Evolutionary conservation across 2,888 invertebrate genomes (phyloP).

Genomic region (Drosophila parthenogenetica): DNA sequence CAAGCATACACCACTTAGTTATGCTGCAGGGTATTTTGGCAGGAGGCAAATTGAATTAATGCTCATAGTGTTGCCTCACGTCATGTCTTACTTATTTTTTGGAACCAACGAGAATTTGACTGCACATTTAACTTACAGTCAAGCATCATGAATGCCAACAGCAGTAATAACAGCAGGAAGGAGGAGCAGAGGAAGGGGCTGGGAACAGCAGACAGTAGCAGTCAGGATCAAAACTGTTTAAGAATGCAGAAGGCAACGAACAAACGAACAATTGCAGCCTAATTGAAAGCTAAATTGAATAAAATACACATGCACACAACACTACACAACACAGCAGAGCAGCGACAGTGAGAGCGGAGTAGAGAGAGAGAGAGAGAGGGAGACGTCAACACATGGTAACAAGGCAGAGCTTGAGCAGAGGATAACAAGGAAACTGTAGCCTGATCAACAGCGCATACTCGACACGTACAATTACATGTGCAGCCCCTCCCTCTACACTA

Average conservation of each 20-base stretch:
- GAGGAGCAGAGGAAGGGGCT: constrained; percentile 1
- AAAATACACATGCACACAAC: constrained; percentile 62
- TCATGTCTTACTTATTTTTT: constrained; percentile 51
- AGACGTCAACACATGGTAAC: constrained; percentile 62
- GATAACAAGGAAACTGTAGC: constrained; percentile 65
- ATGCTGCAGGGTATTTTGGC: constrained; percentile 15
- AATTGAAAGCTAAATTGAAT: constrained; percentile 81
- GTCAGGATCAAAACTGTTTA: constrained; percentile 60
- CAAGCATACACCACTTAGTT: neutral
- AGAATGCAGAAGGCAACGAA: constrained; percentile 71
- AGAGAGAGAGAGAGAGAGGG: constrained; percentile 17
- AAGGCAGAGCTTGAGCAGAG: constrained; percentile 48
- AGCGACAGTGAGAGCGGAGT: constrained; percentile 10
- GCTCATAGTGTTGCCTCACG: constrained; percentile 21
- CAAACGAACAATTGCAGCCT: constrained; percentile 82
- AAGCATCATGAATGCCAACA: constrained; percentile 19
- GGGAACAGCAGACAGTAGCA: constrained; percentile 5
- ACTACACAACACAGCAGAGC: constrained; percentile 27
- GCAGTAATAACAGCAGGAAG: constrained; percentile 1
- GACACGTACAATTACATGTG: constrained; percentile 72
- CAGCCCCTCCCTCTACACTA: neutral
- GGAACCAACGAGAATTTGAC: constrained; percentile 45
- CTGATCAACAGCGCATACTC: constrained; percentile 72
- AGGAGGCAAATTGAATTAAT: constrained; percentile 47
- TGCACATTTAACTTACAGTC: constrained; percentile 42